phyloP scores from a whole-genome alignment of 2,797 vertebrate genomes.

The Centropyge bicolor region DNA sequence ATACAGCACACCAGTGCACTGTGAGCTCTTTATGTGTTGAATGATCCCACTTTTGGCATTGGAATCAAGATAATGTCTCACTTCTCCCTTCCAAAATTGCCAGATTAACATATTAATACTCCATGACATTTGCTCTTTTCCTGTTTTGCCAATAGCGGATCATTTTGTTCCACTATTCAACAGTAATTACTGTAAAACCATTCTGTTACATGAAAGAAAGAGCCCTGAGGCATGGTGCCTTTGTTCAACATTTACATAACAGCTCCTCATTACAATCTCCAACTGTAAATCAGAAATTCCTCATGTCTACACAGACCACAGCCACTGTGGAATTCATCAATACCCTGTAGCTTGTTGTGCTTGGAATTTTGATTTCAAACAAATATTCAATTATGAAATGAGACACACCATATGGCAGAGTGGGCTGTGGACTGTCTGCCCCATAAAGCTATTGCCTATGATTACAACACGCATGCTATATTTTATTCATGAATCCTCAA shows the following conservation, averaged over 20 bases:
- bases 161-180: constrained; percentile 50
- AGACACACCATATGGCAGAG: constrained; percentile 43
- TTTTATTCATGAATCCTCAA: constrained; percentile 41
- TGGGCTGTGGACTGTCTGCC: constrained; percentile 23
- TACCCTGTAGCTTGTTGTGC: constrained; percentile 32
- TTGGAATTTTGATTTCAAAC: constrained; percentile 46
- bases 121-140: constrained; percentile 54
- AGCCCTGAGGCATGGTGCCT: constrained; percentile 54
- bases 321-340: constrained; percentile 28
- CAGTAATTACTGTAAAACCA: constrained; percentile 52
- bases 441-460: constrained; percentile 3
- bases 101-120: constrained; percentile 57
- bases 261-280: constrained; percentile 58
- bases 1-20: not conserved
- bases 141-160: constrained; percentile 55
- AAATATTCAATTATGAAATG: constrained; percentile 47
- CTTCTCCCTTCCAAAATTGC: constrained; percentile 8
- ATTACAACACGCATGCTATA: constrained; percentile 24
- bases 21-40: constrained; percentile 16
- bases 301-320: constrained; percentile 38
- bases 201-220: constrained; percentile 57
- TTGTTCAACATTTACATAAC: constrained; percentile 74
- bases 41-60: constrained; percentile 34
- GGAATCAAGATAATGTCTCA: constrained; percentile 31
- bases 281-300: constrained; percentile 49